phyloP scores from a whole-genome alignment of 1,140 invertebrate species.

The Diorhabda elongata region DNA sequence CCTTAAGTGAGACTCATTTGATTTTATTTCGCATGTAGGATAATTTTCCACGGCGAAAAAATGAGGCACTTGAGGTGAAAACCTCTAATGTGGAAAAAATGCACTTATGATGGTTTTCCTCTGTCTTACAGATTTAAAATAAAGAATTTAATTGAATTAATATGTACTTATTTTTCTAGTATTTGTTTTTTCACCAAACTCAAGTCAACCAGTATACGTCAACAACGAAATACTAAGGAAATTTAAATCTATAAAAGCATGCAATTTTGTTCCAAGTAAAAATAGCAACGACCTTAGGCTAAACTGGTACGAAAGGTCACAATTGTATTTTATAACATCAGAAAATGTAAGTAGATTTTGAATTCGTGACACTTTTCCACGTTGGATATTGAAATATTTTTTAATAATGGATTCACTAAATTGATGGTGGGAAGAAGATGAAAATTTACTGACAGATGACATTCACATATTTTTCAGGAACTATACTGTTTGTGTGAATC shows the following conservation, averaged over 20 bases:
- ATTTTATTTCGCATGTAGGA: no score
- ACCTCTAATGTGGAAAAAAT: no score
- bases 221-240: constrained; percentile 49
- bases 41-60: no score
- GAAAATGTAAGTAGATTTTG: constrained; percentile 50
- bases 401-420: constrained; percentile 9
- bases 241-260: constrained; percentile 45
- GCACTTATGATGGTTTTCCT: no score
- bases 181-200: constrained; percentile 58
- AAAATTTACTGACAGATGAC: constrained; percentile 20
- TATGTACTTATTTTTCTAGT: constrained; percentile 46
- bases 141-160: background rate
- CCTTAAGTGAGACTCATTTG: background rate
- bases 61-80: no score
- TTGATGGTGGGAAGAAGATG: constrained; percentile 24
- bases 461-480: constrained; percentile 28
- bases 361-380: background rate
- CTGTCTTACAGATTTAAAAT: no score
- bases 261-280: constrained; percentile 55
- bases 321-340: constrained; percentile 56
- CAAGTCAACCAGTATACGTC: constrained; percentile 52
- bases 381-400: constrained; percentile 8
- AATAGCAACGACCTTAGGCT: constrained; percentile 46
- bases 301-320: constrained; percentile 56
- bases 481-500: constrained; percentile 35